Conservation (phyloP, 2,888 invertebrate species). For the Microctonus brassicae region DNA sequence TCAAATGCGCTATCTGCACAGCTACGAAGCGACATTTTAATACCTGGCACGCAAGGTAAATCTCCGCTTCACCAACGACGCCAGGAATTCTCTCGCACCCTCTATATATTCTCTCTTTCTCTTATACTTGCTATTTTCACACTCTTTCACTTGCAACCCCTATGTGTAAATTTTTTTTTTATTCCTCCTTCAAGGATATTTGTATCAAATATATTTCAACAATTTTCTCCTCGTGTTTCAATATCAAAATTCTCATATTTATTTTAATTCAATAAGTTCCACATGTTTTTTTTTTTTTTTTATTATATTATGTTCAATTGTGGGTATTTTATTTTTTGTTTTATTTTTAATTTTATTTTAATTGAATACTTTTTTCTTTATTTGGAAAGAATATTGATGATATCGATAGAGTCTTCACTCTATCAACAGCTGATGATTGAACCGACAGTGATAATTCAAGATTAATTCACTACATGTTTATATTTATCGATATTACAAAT, state of each 20-base stretch:
- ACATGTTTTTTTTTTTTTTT: neutral
- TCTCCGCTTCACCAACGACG: conserved; percentile 52
- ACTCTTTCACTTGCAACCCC: neutral
- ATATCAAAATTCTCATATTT: neutral
- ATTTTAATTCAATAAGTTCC: neutral
- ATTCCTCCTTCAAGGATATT: neutral
- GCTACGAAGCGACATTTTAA: conserved; percentile 59
- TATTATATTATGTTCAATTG: too few species aligned
- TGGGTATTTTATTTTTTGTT: too few species aligned
- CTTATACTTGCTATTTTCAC: neutral
- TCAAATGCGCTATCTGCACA: conserved; percentile 44
- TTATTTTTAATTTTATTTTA: too few species aligned
- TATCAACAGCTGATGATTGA: neutral
- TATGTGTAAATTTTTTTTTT: neutral
- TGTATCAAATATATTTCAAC: neutral
- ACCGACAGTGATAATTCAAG: neutral
- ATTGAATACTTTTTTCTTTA: too few species aligned
- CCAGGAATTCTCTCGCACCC: conserved; percentile 50
- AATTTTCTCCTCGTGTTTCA: neutral
- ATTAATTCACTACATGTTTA: too few species aligned
- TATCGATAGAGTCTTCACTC: neutral
- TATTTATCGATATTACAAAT: too few species aligned
- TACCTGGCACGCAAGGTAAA: conserved; percentile 57
- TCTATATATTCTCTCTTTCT: neutral
- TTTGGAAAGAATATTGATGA: neutral